Conservation (phyloP, 2,888 invertebrate genomes). For the Mycogona germanica region DNA sequence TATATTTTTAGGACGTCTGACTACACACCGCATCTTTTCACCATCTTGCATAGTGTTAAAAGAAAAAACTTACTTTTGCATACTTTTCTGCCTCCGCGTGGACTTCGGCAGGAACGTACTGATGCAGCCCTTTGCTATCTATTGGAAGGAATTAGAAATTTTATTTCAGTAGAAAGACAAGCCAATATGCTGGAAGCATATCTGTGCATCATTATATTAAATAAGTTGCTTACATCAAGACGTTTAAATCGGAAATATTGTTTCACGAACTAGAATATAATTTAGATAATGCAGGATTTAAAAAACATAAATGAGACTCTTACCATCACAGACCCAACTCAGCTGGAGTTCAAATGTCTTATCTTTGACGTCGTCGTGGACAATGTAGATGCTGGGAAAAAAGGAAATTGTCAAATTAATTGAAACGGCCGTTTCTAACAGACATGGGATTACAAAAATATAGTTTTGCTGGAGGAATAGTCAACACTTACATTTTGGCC, state of each 20-base stretch:
- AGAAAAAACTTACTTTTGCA: constrained; percentile 47
- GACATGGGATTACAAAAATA: constrained; percentile 17
- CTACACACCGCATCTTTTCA: background rate
- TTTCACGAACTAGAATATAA: too few relatives aligned
- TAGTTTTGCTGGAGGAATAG: constrained; percentile 13
- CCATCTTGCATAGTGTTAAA: too few relatives aligned
- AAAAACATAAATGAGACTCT: constrained; percentile 4
- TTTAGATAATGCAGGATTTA: background rate
- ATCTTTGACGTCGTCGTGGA: constrained; percentile 89
- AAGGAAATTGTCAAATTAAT: background rate
- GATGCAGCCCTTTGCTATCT: constrained; percentile 57
- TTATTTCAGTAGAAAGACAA: background rate
- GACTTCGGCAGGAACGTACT: constrained; percentile 60
- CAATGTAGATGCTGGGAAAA: constrained; percentile 60
- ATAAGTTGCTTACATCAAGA: background rate
- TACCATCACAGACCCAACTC: constrained; percentile 75
- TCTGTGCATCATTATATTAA: background rate
- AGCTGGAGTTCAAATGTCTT: constrained; percentile 91
- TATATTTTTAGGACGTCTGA: too few relatives aligned
- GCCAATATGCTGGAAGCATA: background rate
- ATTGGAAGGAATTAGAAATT: constrained; percentile 17
- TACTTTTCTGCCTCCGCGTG: constrained; percentile 73
- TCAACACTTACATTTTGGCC: constrained; percentile 63
- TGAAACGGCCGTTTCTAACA: constrained; percentile 17
- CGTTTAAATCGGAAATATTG: too few relatives aligned